Percentiles rank a stretch among this genome's conserved stretches.
Evolutionary conservation across 2,113 vertebrate genomes (phyloP).

Genomic region (crab-eating macaque (Macaca fascicularis)): T2T-MFA8v1.1 NC_088394.1:44345501-44346000

Average conservation of each 20-base stretch:
- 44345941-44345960: conserved; percentile 15
- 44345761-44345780: accelerated
- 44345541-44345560: too few species aligned
- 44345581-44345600: background rate
- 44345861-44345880: background rate
- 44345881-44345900: conserved; percentile 31
- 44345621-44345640: background rate
- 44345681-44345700: too few species aligned
- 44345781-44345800: background rate
- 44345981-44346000: conserved; percentile 41
- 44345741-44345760: background rate
- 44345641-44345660: background rate
- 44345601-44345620: background rate
- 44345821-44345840: conserved; percentile 17
- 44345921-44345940: conserved; percentile 49
- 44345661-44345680: background rate
- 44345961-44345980: conserved; percentile 34
- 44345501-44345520: too few species aligned
- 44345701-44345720: accelerated
- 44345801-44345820: background rate
- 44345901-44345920: conserved; percentile 55
- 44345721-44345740: background rate
- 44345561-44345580: background rate
- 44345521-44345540: too few species aligned
- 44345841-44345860: background rate